Base-by-base conservation (phyloP, 2,797 vertebrate species). In the Anabacerthia variegaticeps region DNA sequence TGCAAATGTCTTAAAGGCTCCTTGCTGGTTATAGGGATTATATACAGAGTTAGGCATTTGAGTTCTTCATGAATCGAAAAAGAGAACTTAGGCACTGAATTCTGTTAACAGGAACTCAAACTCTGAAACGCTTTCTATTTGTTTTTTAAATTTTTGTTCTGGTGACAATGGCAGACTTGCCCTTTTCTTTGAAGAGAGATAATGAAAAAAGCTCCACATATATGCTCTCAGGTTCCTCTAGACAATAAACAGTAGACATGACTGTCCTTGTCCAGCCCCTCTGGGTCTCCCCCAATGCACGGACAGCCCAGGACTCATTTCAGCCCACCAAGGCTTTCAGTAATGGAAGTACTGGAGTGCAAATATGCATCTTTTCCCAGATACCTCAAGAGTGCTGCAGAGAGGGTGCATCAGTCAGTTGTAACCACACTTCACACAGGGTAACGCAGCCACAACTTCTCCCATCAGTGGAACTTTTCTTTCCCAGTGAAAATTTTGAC, bases 31-130 rank as follows among this genome's bases (percentile, higher is more conserved):
- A 13, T 23, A 77, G 44, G 20, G 37, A 28, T 69, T 74, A 62
- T 39, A 37, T 20, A 41, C 8, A 22, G 10, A 61, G 2, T n/a
- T 46, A 58, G 14, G 19, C 9, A 55, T 8, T 12, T 27, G 49
- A 26, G n/a, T 55, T 92, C 6, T 9, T 39, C n/a, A 36, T 52
- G 23, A 43, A 39, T 5, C 66, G 22, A 54, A 74, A 14, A 16
- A 43, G 23, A 37, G 8, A 61, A 72, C 3, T 39, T 30, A 30
- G 14, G 14, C 8, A 44, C 14, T 51, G 52, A 41, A 46, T 46
- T 61, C 4, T 1, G 1, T 65, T 39, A 78, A 56, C 4, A n/a
- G 23, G n/a, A 71, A 67, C 3, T 22, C 0, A 0, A 23, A 2
- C 3, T 66, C n/a, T 74, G 36, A 71, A 77, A 73, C 15, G 34